Evolutionary conservation across 2,113 vertebrate genomes (phyloP), one percentile per base, ranked within the genome.

Genomic region (Austrofundulus limnaeus): DNA sequence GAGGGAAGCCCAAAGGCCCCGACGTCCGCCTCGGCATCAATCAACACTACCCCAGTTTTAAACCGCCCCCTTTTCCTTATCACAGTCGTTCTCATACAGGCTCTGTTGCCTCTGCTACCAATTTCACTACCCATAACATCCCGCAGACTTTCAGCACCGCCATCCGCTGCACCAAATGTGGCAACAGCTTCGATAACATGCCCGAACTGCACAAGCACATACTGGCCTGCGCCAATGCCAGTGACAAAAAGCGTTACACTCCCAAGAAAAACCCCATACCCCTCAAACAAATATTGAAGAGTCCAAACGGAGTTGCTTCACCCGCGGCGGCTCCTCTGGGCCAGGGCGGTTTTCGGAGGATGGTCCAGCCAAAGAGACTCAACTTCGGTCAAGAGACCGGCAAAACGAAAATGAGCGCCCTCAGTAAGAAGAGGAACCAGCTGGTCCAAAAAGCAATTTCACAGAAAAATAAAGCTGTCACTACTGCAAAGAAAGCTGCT

Each of bases 191-290:
- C 1, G 96, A 98, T 87, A 99, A 99, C 83, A 98, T 99, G 96
- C 96, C 97, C 0, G 96, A 97, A 74, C 88, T 99, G 62, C 97
- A 99, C 90, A 94, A 96, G 63, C 96, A 99, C 71, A 98, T 98
- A 58, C 37, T 99, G 85, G 95, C 93, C 0, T 99, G 97, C 42
- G 97, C 97, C 0, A 98, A 92, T 13, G 96, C 96, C 12, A 98
- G 96, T 1, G 96, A 99, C 76, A 98, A 97, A 79, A 96, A 94
- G 82, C 93, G 97, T 51, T 99, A 99, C 78, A 98, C 97, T 0
- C 97, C 96, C n/a, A 98, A 98, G 90, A 99, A 98, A 73, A 99
- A 99, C 62, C 96, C 96, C 3, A 94, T 99, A 0, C 95, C 97
- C 0, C 88, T 99, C 61, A 97, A 94, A 39, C 94, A 98, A 80